These are phyloP conservation scores for Augochlorella aurata DNA, from an alignment of 2,888 invertebrate species.

Conservation along the genomic window DNA sequence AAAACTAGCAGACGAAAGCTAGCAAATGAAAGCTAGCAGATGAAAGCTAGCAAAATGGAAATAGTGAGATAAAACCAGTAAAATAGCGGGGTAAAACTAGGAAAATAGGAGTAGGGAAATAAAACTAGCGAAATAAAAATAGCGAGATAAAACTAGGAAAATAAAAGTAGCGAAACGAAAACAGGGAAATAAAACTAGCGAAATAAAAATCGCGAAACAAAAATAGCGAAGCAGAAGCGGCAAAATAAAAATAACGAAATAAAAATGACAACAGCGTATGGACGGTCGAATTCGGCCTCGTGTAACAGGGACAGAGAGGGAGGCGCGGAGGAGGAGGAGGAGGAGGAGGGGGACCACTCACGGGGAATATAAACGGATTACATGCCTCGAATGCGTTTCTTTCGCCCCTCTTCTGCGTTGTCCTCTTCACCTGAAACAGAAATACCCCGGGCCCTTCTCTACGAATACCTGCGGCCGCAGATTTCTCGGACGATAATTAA, in stretches of 20 bases:
- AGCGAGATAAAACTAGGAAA: too few relatives aligned
- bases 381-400: conserved; percentile 69
- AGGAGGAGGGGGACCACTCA: conserved; percentile 57
- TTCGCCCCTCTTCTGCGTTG: conserved; percentile 46
- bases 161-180: not conserved
- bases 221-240: not conserved
- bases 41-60: too few relatives aligned
- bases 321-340: conserved; percentile 18
- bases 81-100: too few relatives aligned
- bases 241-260: not conserved
- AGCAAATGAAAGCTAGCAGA: too few relatives aligned
- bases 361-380: conserved; percentile 72
- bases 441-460: conserved; percentile 45
- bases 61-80: too few relatives aligned
- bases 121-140: too few relatives aligned
- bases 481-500: conserved; percentile 65
- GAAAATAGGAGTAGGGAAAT: too few relatives aligned
- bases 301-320: conserved; percentile 68
- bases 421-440: conserved; percentile 44
- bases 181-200: not conserved
- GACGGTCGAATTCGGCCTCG: conserved; percentile 43
- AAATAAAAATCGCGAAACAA: not conserved
- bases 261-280: not conserved
- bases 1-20: too few relatives aligned
- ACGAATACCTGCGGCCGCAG: conserved; percentile 57